phyloP scores from a whole-genome alignment of 2,888 invertebrate genomes.

The Cetonia aurata region DNA sequence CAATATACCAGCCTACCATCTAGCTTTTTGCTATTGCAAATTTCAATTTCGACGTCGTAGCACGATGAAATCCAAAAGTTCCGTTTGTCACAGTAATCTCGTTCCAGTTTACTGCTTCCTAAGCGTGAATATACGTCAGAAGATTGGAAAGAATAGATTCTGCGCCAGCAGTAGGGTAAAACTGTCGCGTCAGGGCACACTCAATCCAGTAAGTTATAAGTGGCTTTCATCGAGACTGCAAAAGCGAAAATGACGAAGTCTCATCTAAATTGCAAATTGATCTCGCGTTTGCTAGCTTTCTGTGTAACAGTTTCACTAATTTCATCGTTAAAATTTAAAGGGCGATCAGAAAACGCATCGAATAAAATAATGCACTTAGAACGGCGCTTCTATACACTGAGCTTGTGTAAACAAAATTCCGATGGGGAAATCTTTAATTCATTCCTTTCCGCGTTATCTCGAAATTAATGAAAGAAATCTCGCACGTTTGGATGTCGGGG shows the following conservation, averaged over 20 bases:
- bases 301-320: neutral
- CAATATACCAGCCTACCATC: too few relatives aligned
- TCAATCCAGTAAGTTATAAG: neutral
- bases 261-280: constrained; percentile 28
- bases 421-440: too few relatives aligned
- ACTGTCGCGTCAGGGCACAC: constrained; percentile 10
- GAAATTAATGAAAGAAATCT: too few relatives aligned
- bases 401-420: too few relatives aligned
- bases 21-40: too few relatives aligned
- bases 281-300: constrained; percentile 4
- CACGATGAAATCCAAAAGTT: constrained; percentile 5
- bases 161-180: neutral
- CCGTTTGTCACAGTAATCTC: neutral
- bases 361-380: too few relatives aligned
- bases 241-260: constrained; percentile 8
- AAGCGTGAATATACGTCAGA: constrained; percentile 9
- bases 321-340: constrained; percentile 1
- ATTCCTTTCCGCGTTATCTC: too few relatives aligned
- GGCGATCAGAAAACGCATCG: neutral
- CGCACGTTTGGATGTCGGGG: too few relatives aligned
- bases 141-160: neutral
- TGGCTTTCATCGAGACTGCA: neutral
- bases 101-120: constrained; percentile 8
- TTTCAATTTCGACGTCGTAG: constrained; percentile 9
- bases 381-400: too few relatives aligned